These are phyloP conservation scores for Scalopus aquaticus DNA, from an alignment of 2,113 vertebrate genomes.

Conservation along the genomic window DNA sequence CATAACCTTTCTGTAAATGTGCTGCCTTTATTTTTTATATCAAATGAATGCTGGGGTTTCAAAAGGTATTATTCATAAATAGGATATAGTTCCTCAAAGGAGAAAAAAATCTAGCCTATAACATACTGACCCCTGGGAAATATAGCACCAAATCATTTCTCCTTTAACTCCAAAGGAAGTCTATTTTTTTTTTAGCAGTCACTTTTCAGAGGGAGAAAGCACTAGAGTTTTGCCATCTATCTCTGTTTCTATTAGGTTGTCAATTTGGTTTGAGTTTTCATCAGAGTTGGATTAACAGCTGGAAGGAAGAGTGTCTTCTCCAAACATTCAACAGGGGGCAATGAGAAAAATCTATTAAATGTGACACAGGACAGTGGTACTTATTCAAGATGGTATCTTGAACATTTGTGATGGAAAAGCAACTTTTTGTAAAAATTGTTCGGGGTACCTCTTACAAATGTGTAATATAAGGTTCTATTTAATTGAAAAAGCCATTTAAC, in stretches of 20 bases:
- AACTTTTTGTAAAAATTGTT: conserved; percentile 10
- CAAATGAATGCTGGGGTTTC: conserved; percentile 60
- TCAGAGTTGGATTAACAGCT: conserved; percentile 64
- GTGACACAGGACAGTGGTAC: neutral
- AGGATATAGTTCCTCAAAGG: conserved; percentile 59
- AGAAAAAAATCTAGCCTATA: neutral
- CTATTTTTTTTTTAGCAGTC: conserved; percentile 67
- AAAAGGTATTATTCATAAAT: conserved; percentile 72
- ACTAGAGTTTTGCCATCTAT: conserved; percentile 32
- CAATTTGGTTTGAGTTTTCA: conserved; percentile 72
- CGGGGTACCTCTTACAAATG: neutral
- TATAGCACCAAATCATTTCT: conserved; percentile 59
- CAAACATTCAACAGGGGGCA: conserved; percentile 47
- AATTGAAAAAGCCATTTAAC: neutral
- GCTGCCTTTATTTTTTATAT: conserved; percentile 65
- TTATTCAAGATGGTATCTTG: conserved; percentile 12
- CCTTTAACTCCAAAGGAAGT: conserved; percentile 64
- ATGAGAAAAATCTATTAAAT: conserved; percentile 52
- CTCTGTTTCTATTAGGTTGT: conserved; percentile 61
- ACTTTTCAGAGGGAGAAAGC: conserved; percentile 56
- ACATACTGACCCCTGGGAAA: conserved; percentile 64
- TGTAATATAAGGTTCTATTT: neutral
- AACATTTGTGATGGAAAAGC: conserved; percentile 24
- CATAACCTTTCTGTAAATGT: conserved; percentile 63
- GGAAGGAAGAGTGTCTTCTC: conserved; percentile 45